A percentile compares a stretch with the other conserved stretches of the same genome.
Conservation (phyloP, 23 tunicate species). For the Ascidia mentula region DNA sequence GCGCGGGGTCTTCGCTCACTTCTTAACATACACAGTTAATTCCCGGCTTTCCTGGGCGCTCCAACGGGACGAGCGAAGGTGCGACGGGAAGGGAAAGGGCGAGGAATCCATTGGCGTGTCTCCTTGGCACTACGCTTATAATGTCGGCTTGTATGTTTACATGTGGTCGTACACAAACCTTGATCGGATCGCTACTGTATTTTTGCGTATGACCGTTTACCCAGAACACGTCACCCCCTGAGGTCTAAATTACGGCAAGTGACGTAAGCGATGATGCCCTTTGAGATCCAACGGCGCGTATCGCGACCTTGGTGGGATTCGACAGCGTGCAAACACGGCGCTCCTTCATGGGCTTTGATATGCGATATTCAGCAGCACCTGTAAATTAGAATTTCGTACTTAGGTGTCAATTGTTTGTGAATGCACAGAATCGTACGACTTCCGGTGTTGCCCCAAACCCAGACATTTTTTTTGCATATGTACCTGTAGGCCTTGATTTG, state of each 20-base stretch:
- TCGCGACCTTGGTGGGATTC: not conserved
- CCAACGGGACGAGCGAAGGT: not conserved
- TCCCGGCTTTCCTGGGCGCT: not conserved
- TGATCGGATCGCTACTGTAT: not conserved
- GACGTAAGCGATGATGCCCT: not conserved
- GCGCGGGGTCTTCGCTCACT: not conserved
- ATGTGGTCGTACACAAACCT: not conserved
- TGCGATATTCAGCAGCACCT: not conserved
- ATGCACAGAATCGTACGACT: not conserved
- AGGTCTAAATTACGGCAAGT: not conserved
- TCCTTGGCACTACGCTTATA: not conserved
- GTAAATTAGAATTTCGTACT: not conserved
- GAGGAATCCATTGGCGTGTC: not conserved
- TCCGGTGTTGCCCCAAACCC: not conserved
- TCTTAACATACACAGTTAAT: not conserved
- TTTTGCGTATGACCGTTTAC: not conserved
- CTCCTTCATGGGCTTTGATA: not conserved
- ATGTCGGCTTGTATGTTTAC: not conserved
- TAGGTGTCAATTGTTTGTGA: not conserved
- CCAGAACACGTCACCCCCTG: not conserved
- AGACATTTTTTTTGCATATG: too few species aligned
- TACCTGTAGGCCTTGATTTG: too few species aligned
- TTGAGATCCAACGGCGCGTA: not conserved
- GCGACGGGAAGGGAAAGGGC: constrained; percentile 1
- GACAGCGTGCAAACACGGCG: too few species aligned